Base-by-base conservation (phyloP, 2,113 vertebrate genomes). In the Siniperca knerii region DNA sequence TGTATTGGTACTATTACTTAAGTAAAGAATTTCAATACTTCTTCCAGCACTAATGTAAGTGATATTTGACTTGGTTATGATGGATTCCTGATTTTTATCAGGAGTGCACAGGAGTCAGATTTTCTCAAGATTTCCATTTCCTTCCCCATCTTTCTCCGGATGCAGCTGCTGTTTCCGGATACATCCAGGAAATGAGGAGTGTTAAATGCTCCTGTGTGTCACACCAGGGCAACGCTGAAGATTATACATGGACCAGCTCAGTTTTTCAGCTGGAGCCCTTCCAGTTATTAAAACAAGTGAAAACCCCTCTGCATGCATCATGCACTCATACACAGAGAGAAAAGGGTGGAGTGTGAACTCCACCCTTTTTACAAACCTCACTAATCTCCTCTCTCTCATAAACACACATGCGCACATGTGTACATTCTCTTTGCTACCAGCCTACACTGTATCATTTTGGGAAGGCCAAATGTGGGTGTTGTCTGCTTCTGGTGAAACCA, bases 361-460 rank as follows among this genome's bases (percentile, higher is more conserved):
- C 88, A 75, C 84, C 78, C 87, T 81, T 37, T 82, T 73, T 21
- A 52, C 61, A 86, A 82, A 66, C 25, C 75, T 60, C 82, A 77
- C 42, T 6, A 70, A 65, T 23, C 52, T 37, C 79, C 61, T 37
- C 76, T 67, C 77, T 69, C 35, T 48, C 73, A 86, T 75, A 77
- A 87, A 92, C 54, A 73, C 46, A 79, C 50, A 68, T 16, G 57
- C 12, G 8, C 50, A 77, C 50, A 74, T 42, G 33, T 69, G 66
- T 65, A 52, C 75, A 72, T 75, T 75, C 57, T 61, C 61, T 65
- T 54, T 44, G 21, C 58, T n/a, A 71, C 72, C 79, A 62, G 72
- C 73, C 84, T 61, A n/a, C 81, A 90, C 81, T n/a, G 16, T 92
- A 70, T 93, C 86, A 93, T 94, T 93, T 92, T 60, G 70, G 44